These are phyloP conservation scores for Drosophila pectinifera DNA, from an alignment of 1,140 invertebrate genomes.

Conservation along the genomic window DNA sequence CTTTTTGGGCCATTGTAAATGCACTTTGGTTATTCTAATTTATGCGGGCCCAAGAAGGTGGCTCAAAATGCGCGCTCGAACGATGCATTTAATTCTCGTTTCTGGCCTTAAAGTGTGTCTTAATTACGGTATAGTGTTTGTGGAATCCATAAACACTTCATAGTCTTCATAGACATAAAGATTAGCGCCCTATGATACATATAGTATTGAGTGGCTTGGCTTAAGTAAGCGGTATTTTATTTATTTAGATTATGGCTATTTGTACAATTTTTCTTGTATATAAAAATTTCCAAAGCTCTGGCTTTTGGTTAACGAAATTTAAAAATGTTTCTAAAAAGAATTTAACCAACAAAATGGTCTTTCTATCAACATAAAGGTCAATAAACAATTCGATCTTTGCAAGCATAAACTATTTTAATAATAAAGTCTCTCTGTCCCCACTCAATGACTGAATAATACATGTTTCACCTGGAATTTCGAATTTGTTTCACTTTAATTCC, in stretches of 20 bases:
- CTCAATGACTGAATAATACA: constrained; percentile 41
- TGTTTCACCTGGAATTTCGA: constrained; percentile 12
- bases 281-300: too few species aligned
- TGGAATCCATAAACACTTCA: constrained; percentile 42
- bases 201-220: background rate
- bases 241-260: background rate
- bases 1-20: constrained; percentile 62
- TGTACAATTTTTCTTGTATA: background rate
- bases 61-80: constrained; percentile 61
- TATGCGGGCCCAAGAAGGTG: constrained; percentile 67
- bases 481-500: constrained; percentile 34
- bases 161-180: constrained; percentile 22
- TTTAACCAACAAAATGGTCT: background rate
- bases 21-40: constrained; percentile 71
- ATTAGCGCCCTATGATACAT: constrained; percentile 43
- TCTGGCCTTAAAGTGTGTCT: constrained; percentile 33
- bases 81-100: constrained; percentile 72
- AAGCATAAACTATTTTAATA: constrained; percentile 12
- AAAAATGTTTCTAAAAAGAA: background rate
- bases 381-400: background rate
- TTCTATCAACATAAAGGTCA: background rate
- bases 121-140: constrained; percentile 35
- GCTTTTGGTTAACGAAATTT: background rate
- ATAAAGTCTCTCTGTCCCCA: background rate
- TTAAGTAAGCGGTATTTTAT: background rate